Conservation (phyloP, 1,140 invertebrate species). For the Drosophila oshimai region DNA sequence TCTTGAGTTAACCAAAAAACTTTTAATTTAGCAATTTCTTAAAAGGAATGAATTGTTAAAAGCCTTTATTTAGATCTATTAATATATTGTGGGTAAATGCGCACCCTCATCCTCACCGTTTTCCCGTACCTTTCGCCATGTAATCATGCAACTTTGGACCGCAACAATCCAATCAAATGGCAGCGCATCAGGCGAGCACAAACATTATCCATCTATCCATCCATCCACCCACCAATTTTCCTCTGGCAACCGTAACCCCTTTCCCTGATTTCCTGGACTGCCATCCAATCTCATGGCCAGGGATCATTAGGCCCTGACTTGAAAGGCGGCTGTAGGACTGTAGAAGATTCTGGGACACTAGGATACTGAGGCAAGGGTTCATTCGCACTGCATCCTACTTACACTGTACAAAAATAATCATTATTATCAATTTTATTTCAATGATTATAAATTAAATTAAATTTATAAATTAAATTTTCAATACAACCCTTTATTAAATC, state of each 20-base stretch:
- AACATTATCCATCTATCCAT: neutral
- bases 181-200: conserved; percentile 1
- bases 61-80: too few relatives aligned
- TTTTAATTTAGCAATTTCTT: too few relatives aligned
- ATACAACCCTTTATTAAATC: too few relatives aligned
- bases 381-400: neutral
- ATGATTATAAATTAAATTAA: neutral
- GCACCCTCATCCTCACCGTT: too few relatives aligned
- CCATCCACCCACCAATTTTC: neutral
- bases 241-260: neutral
- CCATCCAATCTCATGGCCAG: conserved; percentile 42
- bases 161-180: conserved; percentile 40
- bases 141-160: too few relatives aligned
- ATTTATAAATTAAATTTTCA: too few relatives aligned
- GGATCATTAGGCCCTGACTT: conserved; percentile 38
- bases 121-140: too few relatives aligned
- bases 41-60: too few relatives aligned
- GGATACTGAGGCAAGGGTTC: neutral
- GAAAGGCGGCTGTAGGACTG: neutral
- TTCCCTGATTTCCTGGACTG: neutral
- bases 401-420: neutral
- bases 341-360: neutral
- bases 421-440: too few relatives aligned
- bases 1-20: too few relatives aligned
- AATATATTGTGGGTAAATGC: too few relatives aligned